These are phyloP conservation scores for Gallinago solitaria DNA, from an alignment of 2,797 vertebrate genomes.

Conservation along the genomic window DNA sequence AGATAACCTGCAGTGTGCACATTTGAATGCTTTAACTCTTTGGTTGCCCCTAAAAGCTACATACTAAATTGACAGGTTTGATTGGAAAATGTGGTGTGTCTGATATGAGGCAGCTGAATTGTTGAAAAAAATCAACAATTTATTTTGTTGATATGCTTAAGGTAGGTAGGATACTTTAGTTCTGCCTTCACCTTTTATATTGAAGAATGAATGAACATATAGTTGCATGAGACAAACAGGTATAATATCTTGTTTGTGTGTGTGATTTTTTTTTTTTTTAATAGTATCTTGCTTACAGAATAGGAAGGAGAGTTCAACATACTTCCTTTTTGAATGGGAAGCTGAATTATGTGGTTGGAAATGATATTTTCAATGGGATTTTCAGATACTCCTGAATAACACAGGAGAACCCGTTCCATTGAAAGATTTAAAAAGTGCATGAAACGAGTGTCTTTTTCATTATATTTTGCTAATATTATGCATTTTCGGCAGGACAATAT, in stretches of 20 bases:
- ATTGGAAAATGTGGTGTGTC: neutral
- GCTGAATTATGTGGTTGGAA: neutral
- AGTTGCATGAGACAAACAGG: neutral
- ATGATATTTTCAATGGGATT: neutral
- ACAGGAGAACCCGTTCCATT: neutral
- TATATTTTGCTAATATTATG: neutral
- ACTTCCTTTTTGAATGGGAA: neutral
- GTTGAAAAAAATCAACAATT: too few species aligned
- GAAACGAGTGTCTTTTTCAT: neutral
- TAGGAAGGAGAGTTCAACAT: neutral
- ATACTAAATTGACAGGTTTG: neutral
- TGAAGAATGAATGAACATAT: neutral
- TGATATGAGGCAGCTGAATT: neutral
- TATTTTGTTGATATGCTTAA: neutral
- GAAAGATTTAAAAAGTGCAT: neutral
- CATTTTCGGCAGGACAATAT: neutral
- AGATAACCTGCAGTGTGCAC: constrained; percentile 41
- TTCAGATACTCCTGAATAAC: neutral
- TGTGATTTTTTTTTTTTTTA: neutral
- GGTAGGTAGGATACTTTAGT: constrained; percentile 2
- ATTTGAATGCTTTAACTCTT: constrained; percentile 19
- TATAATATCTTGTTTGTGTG: neutral
- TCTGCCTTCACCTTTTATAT: neutral
- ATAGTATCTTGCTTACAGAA: neutral
- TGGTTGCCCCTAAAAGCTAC: neutral